phyloP scores from a whole-genome alignment of 53 echinoderm and acorn worm species.

The Echinarachnius parma region DNA sequence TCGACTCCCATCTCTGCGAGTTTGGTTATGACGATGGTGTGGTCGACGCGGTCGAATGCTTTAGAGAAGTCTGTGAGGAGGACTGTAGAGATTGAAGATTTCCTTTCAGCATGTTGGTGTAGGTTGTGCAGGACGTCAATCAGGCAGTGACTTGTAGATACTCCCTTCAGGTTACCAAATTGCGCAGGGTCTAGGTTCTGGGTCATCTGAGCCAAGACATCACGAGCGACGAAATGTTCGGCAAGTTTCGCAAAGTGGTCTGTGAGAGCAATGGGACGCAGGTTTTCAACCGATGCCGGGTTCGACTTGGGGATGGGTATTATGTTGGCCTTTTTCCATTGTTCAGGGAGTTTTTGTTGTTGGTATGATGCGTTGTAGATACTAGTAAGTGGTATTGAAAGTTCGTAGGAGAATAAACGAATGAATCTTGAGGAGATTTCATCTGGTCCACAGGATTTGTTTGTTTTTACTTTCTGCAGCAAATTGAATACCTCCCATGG shows the following conservation, averaged over 20 bases:
- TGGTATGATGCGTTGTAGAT: slow-evolving; percentile 34
- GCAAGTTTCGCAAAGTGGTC: slow-evolving; percentile 39
- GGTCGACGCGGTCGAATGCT: slow-evolving; percentile 48
- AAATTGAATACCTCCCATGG: slow-evolving; percentile 17
- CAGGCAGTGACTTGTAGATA: slow-evolving; percentile 43
- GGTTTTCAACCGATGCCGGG: slow-evolving; percentile 17
- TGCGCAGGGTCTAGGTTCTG: slow-evolving; percentile 3
- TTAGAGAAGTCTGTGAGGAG: slow-evolving; percentile 56
- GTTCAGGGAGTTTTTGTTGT: slow-evolving; percentile 3
- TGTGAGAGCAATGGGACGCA: slow-evolving; percentile 49
- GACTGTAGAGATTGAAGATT: slow-evolving; percentile 14
- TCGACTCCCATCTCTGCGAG: slow-evolving; percentile 15
- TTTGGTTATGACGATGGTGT: slow-evolving; percentile 31
- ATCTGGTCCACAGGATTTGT: slow-evolving; percentile 42
- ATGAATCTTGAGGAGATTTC: slow-evolving; percentile 32
- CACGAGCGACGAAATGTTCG: slow-evolving; percentile 28
- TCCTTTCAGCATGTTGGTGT: slow-evolving; percentile 12
- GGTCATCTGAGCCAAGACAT: not conserved
- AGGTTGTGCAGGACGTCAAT: slow-evolving; percentile 27
- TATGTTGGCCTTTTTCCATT: slow-evolving; percentile 44
- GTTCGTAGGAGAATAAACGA: slow-evolving; percentile 29
- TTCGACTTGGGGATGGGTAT: slow-evolving; percentile 31
- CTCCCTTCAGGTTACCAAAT: slow-evolving; percentile 48
- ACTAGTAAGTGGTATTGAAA: slow-evolving; percentile 13
- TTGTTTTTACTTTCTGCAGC: slow-evolving; percentile 2